Evolutionary conservation across 2,797 vertebrate species (phyloP).

Genomic region (Darevskia mixta): DNA sequence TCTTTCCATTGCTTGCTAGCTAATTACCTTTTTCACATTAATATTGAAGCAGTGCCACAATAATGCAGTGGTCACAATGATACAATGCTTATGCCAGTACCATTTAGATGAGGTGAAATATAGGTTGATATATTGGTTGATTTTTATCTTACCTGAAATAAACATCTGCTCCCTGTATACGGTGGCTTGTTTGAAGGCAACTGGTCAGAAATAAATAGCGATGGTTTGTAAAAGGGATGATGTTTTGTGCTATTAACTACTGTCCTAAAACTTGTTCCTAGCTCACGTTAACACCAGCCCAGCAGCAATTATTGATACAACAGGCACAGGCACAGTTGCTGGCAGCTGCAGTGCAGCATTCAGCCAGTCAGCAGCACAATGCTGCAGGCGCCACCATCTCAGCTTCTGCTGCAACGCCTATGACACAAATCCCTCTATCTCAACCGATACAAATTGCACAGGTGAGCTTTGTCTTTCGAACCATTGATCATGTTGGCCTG

Average conservation of each 20-base stretch:
- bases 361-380: slow-evolving; percentile 95
- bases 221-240: slow-evolving; percentile 48
- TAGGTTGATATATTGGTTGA: slow-evolving; percentile 14
- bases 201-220: slow-evolving; percentile 19
- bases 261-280: slow-evolving; percentile 75
- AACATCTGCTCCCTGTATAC: slow-evolving; percentile 32
- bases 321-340: slow-evolving; percentile 99
- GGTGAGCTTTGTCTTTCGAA: slow-evolving; percentile 77
- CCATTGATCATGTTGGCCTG: neutral
- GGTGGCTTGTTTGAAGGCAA: slow-evolving; percentile 2
- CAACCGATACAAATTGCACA: slow-evolving; percentile 98
- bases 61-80: slow-evolving; percentile 33
- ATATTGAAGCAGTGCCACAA: slow-evolving; percentile 39
- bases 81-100: neutral
- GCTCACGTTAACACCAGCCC: slow-evolving; percentile 95
- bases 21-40: slow-evolving; percentile 68
- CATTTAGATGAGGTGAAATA: slow-evolving; percentile 9
- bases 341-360: slow-evolving; percentile 95
- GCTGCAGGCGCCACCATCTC: slow-evolving; percentile 97
- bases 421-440: slow-evolving; percentile 96
- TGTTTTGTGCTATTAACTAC: slow-evolving; percentile 54
- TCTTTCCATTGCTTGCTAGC: slow-evolving; percentile 52
- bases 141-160: neutral
- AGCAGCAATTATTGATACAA: slow-evolving; percentile 96
- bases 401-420: slow-evolving; percentile 95